Evolutionary conservation across 2,888 invertebrate genomes (phyloP).

Genomic region (Hirtodrosophila histrioides): DNA sequence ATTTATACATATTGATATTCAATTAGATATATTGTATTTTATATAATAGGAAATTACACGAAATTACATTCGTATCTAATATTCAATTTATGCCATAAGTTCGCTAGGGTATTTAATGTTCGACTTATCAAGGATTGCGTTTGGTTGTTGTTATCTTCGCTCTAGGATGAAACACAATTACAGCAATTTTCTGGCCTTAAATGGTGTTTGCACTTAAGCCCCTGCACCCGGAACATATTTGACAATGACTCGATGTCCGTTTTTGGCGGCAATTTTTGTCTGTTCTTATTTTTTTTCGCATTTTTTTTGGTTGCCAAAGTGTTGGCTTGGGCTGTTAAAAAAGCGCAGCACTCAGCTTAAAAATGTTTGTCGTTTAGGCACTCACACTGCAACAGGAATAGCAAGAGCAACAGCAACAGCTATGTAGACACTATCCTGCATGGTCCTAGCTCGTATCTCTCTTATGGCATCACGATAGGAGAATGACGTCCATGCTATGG

Average conservation of each 20-base stretch:
- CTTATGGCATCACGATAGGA: constrained; percentile 41
- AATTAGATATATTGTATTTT: no score
- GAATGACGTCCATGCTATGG: constrained; percentile 37
- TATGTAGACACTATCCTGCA: constrained; percentile 38
- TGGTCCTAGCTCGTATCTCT: constrained; percentile 37
- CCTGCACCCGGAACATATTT: constrained; percentile 47
- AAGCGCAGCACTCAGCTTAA: constrained; percentile 66
- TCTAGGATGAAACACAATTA: constrained; percentile 30
- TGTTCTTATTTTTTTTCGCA: neutral
- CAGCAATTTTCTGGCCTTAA: constrained; percentile 47
- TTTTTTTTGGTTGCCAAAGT: constrained; percentile 8
- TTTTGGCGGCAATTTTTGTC: constrained; percentile 43
- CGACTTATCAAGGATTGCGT: neutral
- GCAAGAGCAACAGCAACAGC: constrained; percentile 4
- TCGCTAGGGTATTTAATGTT: constrained; percentile 5
- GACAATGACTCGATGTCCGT: constrained; percentile 65
- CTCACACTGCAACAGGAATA: constrained; percentile 27
- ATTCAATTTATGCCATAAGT: no score
- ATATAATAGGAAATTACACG: no score
- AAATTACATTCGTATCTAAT: no score
- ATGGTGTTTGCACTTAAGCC: constrained; percentile 62
- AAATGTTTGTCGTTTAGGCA: constrained; percentile 70
- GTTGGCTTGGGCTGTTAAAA: constrained; percentile 26
- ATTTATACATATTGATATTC: no score
- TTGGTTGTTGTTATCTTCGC: constrained; percentile 4